Conservation (phyloP, 2,797 vertebrate species). For the Rhinogobio ventralis region DNA sequence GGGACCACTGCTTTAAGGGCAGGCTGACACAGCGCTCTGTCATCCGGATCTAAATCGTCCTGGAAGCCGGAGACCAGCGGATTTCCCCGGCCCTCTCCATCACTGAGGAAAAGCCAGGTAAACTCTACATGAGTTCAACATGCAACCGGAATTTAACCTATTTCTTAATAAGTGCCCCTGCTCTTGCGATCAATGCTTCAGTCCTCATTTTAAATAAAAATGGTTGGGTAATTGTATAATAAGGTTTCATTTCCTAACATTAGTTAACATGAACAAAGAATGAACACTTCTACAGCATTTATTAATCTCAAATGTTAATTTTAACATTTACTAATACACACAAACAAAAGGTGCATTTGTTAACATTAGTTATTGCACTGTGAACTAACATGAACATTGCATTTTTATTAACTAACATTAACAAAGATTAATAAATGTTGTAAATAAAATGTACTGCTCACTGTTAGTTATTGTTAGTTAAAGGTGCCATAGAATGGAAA, state of each 20-base stretch:
- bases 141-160: neutral
- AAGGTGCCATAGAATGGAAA: too few relatives aligned
- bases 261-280: neutral
- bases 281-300: neutral
- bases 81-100: conserved; percentile 77
- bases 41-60: conserved; percentile 83
- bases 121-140: neutral
- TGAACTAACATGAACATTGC: too few relatives aligned
- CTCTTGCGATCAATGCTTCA: neutral
- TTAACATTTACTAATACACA: too few relatives aligned
- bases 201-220: neutral
- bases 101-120: conserved; percentile 67
- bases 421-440: too few relatives aligned
- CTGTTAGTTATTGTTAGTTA: too few relatives aligned
- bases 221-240: neutral
- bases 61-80: conserved; percentile 86
- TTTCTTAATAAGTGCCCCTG: neutral
- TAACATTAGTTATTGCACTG: too few relatives aligned
- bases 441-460: too few relatives aligned
- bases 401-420: too few relatives aligned
- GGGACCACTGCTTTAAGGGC: conserved; percentile 55
- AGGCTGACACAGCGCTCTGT: conserved; percentile 63
- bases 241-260: neutral
- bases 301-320: neutral
- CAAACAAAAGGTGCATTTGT: too few relatives aligned